A percentile compares a stretch with the other conserved stretches of the same genome.
These are phyloP conservation scores for Lithophane semibrunnea DNA, from an alignment of 2,888 invertebrate genomes.

Conservation along the genomic window DNA sequence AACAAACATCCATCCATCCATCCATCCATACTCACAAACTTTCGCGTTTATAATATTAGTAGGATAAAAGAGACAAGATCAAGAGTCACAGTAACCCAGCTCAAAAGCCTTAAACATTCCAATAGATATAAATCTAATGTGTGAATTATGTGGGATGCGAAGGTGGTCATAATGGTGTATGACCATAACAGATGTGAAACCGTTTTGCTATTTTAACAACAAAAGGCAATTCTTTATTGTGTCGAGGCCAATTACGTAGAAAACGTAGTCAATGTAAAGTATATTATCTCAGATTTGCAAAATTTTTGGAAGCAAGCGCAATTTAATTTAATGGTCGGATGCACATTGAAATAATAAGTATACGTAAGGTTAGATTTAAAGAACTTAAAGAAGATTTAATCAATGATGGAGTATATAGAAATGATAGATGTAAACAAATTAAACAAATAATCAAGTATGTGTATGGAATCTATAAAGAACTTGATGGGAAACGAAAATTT, in stretches of 20 bases:
- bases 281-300: slow-evolving; percentile 45
- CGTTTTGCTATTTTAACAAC: slow-evolving; percentile 55
- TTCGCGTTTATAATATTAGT: no score
- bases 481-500: slow-evolving; percentile 34
- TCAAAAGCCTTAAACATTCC: slow-evolving; percentile 12
- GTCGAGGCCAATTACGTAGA: slow-evolving; percentile 66
- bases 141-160: slow-evolving; percentile 31
- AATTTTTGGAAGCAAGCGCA: slow-evolving; percentile 42
- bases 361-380: not conserved
- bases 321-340: slow-evolving; percentile 44
- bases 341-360: slow-evolving; percentile 13
- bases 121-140: slow-evolving; percentile 39
- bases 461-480: slow-evolving; percentile 4
- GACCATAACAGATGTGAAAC: slow-evolving; percentile 54
- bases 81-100: not conserved
- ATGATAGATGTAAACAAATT: not conserved
- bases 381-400: not conserved
- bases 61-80: not conserved
- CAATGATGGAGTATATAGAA: not conserved
- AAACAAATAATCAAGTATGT: not conserved
- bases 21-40: no score
- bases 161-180: slow-evolving; percentile 48
- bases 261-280: slow-evolving; percentile 41
- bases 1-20: no score
- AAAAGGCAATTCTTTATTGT: slow-evolving; percentile 62